Evolutionary conservation across 1,140 invertebrate genomes (phyloP).

Genomic region (Halyomorpha halys): DNA sequence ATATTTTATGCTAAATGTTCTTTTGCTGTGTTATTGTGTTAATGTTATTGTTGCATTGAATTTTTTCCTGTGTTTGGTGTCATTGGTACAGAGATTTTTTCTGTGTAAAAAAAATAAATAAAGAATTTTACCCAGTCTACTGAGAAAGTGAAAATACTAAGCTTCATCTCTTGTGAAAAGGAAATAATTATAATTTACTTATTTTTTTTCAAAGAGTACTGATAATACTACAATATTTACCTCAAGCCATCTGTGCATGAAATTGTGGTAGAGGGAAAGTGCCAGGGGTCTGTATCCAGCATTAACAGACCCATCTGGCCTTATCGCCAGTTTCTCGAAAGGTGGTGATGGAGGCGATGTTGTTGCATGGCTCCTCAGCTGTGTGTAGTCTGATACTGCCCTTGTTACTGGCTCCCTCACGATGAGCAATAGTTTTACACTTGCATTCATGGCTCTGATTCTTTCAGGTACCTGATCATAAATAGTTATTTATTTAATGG

Average conservation of each 20-base stretch:
- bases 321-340: slow-evolving; percentile 71
- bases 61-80: no score
- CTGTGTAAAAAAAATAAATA: no score
- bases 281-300: slow-evolving; percentile 67
- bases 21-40: no score
- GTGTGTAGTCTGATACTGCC: slow-evolving; percentile 93
- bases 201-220: no score
- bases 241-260: slow-evolving; percentile 72
- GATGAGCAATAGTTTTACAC: slow-evolving; percentile 84
- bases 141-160: no score
- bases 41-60: no score
- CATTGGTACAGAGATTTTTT: no score
- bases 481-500: neutral
- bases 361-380: slow-evolving; percentile 64
- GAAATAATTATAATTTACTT: no score
- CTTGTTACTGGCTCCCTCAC: slow-evolving; percentile 90
- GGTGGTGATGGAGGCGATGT: slow-evolving; percentile 39
- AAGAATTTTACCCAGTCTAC: no score
- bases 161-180: no score
- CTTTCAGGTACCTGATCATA: slow-evolving; percentile 63
- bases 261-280: slow-evolving; percentile 76
- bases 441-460: slow-evolving; percentile 85
- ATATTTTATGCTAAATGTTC: no score
- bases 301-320: slow-evolving; percentile 70
- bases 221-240: slow-evolving; percentile 20